Evolutionary conservation across 2,113 vertebrate species (phyloP), one percentile per base, ranked within the genome.

Genomic region (Notothenia coriiceps): DNA sequence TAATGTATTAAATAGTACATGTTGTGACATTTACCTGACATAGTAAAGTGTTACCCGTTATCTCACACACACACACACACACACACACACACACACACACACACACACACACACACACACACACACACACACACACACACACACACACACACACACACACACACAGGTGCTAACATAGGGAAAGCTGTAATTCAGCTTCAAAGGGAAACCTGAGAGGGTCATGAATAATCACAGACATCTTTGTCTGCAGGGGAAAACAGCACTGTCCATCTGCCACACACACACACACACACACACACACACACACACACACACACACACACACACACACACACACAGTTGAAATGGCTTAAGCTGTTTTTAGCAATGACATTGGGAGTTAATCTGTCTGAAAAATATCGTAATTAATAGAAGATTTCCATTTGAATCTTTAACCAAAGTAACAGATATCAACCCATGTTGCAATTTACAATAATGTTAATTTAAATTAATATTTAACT

Each of bases 191-290:
- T 93, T 95, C 90, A 92, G 91, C 89, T 94, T 95, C 95, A 95
- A 95, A 95, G 93, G 92, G 94, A 94, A 95, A 95, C 94, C 90
- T 86, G 94, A 95, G 93, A 92, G 82, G 91, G 90, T 95, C 95
- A 95, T 95, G 92, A 95, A 95, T 95, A 95, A 94, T 95, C 92
- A 90, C 92, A 92, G 87, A 93, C 91, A 94, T 94, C 93, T 92
- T 95, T 95, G 94, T 95, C 89, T 89, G 86, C 57, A 65, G 85
- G 90, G 91, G 87, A 87, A 90, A 94, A 87, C 89, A 90, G 89
- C 91, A 93, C 89, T 92, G 89, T 94, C 94, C 93, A 94, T 94
- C 93, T 94, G 93, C 88, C 88, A 86, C 86, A 81, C 74, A 79
- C 57, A 79, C 82, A 86, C 83, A 79, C 40, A 80, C 46, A 62